Evolutionary conservation across 2,888 invertebrate species (phyloP).

Genomic region (Eupithecia subfuscata): DNA sequence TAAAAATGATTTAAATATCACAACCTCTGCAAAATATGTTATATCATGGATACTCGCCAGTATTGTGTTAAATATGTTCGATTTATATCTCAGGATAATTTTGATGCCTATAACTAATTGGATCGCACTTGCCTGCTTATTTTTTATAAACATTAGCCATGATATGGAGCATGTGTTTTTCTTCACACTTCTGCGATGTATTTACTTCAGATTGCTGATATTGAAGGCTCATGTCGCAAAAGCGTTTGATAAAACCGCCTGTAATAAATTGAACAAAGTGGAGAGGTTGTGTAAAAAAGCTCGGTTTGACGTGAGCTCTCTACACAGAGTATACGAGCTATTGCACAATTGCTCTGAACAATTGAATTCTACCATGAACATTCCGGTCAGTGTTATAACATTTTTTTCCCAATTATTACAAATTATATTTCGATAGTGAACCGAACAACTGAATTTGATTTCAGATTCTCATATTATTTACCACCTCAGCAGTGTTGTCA

Average conservation of each 20-base stretch:
- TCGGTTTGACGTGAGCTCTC: slow-evolving; percentile 56
- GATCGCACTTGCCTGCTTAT: neutral
- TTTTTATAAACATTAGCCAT: slow-evolving; percentile 53
- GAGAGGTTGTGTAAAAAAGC: slow-evolving; percentile 59
- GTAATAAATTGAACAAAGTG: slow-evolving; percentile 46
- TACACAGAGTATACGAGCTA: slow-evolving; percentile 65
- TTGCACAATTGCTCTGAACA: slow-evolving; percentile 65
- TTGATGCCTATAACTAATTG: neutral
- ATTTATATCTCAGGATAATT: slow-evolving; percentile 36
- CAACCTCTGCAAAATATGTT: slow-evolving; percentile 44
- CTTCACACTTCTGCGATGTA: slow-evolving; percentile 54
- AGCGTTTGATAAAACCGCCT: slow-evolving; percentile 45
- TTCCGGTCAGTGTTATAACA: slow-evolving; percentile 57
- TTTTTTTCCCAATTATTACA: neutral
- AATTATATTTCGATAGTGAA: neutral
- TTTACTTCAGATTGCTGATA: slow-evolving; percentile 59
- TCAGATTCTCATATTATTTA: slow-evolving; percentile 64
- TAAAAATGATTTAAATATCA: slow-evolving; percentile 48
- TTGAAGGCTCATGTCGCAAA: slow-evolving; percentile 63
- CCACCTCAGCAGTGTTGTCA: slow-evolving; percentile 64
- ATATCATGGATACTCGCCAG: slow-evolving; percentile 46
- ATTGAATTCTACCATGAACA: slow-evolving; percentile 66
- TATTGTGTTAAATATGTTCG: slow-evolving; percentile 48
- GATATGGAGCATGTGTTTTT: slow-evolving; percentile 65
- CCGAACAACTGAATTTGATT: slow-evolving; percentile 34